Base-by-base conservation (phyloP, 2,113 vertebrate species). In the Nymphicus hollandicus region DNA sequence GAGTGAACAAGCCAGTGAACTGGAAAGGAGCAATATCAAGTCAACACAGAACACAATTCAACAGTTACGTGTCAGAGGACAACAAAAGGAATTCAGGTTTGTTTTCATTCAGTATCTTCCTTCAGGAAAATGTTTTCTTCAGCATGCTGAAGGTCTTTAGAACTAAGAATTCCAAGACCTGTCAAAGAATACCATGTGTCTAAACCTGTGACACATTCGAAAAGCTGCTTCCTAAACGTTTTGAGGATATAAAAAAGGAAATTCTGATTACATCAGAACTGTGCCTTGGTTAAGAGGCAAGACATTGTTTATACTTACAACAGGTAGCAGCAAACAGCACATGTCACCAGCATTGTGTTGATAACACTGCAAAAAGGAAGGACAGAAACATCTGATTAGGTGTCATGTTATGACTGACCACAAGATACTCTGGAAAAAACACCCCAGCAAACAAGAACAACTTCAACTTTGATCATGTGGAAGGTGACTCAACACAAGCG, bases 321-420 rank as follows among this genome's bases (percentile, higher is more conserved):
- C 85, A 99, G 97, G 93, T 99, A 99, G 97, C 99, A 99, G 98
- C 99, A 99, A 68, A 99, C 97, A 27, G 99, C 98, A 97, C 99
- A 99, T 22, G 99, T 98, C 81, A 99, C 99, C 98, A 99, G 96
- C 99, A 99, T 99, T 41, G 99, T 99, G 94, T 99, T 98, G 81
- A 99, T 99, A 91, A 99, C 99, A 73, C 99, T 99, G 97, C 65
- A 95, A 92, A 93, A 39, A 95, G 55, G 86, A 85, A 95, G 31
- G 86, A 53, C 37, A 97, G 49, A 74, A 83, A 76, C 5, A 18
- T 47, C 31, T 60, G 29, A 88, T 88, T 49, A 97, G 89, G 18
- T 50, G 65, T 66, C 43, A 88, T 29, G 66, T 84, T 96, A 64
- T 76, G 77, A 97, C 35, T 71, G 91, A 93, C 80, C 93, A 93